Percentiles rank a stretch among this genome's conserved stretches.
phyloP scores from a whole-genome alignment of 2,888 invertebrate species.

The Hirtodrosophila histrioides region DNA sequence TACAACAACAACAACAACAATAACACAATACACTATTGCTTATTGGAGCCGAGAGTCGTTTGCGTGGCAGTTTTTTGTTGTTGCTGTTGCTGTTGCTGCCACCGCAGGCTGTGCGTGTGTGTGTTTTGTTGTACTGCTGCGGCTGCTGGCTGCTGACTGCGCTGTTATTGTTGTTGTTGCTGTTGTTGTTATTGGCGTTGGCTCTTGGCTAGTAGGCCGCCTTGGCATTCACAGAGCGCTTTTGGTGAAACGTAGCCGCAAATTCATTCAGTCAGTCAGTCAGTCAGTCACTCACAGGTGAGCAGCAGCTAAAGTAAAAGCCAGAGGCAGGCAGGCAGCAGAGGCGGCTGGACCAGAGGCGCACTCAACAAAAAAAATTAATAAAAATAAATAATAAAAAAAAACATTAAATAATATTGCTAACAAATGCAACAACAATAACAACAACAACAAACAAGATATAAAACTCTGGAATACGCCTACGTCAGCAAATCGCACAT shows the following conservation, averaged over 20 bases:
- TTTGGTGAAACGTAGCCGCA: conserved; percentile 58
- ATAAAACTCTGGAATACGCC: conserved; percentile 39
- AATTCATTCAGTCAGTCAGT: conserved; percentile 35
- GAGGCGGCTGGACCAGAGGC: conserved; percentile 60
- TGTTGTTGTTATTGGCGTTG: conserved; percentile 35
- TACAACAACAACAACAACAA: conserved; percentile 26
- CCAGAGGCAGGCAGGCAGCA: conserved; percentile 63
- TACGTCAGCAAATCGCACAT: conserved; percentile 60
- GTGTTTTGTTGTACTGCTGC: conserved; percentile 39
- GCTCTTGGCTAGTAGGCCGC: conserved; percentile 55
- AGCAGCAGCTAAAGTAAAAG: conserved; percentile 53
- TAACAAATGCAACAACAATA: conserved; percentile 2
- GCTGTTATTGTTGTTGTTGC: conserved; percentile 2
- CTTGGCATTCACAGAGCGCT: conserved; percentile 59
- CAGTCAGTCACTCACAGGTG: conserved; percentile 56
- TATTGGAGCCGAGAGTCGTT: conserved; percentile 64
- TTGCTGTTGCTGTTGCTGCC: conserved; percentile 36
- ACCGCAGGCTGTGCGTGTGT: conserved; percentile 16
- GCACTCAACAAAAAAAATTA: conserved; percentile 12
- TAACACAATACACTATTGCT: conserved; percentile 32
- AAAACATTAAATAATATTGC: conserved; percentile 3
- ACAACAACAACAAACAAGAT: conserved; percentile 4
- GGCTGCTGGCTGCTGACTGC: conserved; percentile 39
- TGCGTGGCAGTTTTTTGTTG: conserved; percentile 73
- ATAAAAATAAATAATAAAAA: conserved; percentile 3